These are phyloP conservation scores for Tipula confusa DNA, from an alignment of 2,888 invertebrate species.

Conservation along the genomic window DNA sequence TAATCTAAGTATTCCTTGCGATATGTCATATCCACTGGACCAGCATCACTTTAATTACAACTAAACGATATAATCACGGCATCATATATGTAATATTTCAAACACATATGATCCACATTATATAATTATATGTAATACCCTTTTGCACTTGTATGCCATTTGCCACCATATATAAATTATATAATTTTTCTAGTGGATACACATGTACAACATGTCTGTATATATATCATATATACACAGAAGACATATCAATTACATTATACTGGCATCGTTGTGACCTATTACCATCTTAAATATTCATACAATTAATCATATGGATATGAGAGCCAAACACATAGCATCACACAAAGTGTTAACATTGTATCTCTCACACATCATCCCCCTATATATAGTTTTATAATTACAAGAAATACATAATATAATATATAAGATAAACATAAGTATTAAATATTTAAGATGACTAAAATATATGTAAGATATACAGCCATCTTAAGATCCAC, in stretches of 20 bases:
- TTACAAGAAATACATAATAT: background rate
- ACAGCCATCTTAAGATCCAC: too few species aligned
- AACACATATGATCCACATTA: too few species aligned
- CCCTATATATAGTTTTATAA: background rate
- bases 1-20: too few species aligned
- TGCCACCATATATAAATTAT: too few species aligned
- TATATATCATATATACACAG: background rate
- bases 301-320: slow-evolving; percentile 15
- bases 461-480: background rate
- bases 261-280: background rate
- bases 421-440: background rate
- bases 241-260: slow-evolving; percentile 3
- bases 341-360: background rate
- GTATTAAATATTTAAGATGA: background rate
- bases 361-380: background rate
- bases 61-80: too few species aligned
- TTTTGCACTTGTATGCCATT: too few species aligned
- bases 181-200: too few species aligned
- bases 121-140: too few species aligned
- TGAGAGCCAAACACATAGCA: background rate
- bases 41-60: too few species aligned
- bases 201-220: too few species aligned
- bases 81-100: too few species aligned
- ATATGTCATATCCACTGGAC: too few species aligned
- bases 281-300: background rate